Evolutionary conservation across 2,888 invertebrate genomes (phyloP), one percentile per base, ranked within the genome.

Genomic region (Eupithecia exiguata): DNA sequence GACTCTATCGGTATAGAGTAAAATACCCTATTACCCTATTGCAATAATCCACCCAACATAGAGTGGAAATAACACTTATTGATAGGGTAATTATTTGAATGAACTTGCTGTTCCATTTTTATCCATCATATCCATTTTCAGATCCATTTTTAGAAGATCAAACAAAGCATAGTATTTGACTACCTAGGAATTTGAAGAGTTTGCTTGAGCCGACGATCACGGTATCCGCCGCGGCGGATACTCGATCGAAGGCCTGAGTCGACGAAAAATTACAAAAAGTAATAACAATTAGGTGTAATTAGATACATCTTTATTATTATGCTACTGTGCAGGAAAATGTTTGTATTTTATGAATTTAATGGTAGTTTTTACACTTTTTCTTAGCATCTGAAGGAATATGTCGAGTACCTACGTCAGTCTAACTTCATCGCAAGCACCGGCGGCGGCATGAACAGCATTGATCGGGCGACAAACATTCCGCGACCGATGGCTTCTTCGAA

Each of bases 291-390:
- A 75, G 40, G 14, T 40, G 18, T 46, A 58, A 25, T n/a, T 25
- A 21, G n/a, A 3, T 53, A 14, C 9, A 3, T 5, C 58, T 58
- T 53, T n/a, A 53, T 53, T 58, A 6, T 18, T 46, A 16, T 18
- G 18, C 18, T 16, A 43, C 18, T 46, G 46, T 46, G 18, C 0
- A 18, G 18, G 46, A 18, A 18, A 46, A 21, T 58, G 25, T 58
- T 58, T 12, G 12, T 10, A 58, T 21, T 58, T 6, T 21, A n/a
- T 58, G n/a, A 58, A 21, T 21, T 58, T 12, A 21, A 25, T 40
- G 12, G 68, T 77, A 81, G 83, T 14, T 87, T 84, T 88, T 88
- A 76, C 89, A 91, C 87, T 90, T 91, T 91, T 91, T 91, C 90
- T 90, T 90, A 90, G 80, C 81, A 83, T 87, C 58, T n/a, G 40